A percentile compares a stretch with the other conserved stretches of the same genome.
phyloP scores from a whole-genome alignment of 2,888 invertebrate species.

The Steromphala cineraria region DNA sequence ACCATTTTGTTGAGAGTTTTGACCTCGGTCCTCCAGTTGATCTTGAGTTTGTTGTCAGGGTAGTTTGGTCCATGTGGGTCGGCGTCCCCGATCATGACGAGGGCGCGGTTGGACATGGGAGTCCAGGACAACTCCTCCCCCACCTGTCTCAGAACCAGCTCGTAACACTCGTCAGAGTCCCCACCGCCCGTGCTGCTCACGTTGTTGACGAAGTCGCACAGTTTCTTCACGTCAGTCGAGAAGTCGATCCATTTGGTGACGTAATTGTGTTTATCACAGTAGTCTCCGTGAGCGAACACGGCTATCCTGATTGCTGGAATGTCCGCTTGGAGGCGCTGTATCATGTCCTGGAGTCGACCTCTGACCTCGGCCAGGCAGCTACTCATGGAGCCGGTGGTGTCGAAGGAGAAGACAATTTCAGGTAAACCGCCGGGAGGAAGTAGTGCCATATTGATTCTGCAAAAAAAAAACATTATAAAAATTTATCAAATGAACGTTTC shows the following conservation, averaged over 20 bases:
- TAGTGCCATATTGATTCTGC: neutral
- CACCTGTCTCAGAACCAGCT: slow-evolving; percentile 65
- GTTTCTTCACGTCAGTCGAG: slow-evolving; percentile 44
- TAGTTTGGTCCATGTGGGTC: slow-evolving; percentile 63
- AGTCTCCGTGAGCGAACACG: slow-evolving; percentile 72
- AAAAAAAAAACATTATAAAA: neutral
- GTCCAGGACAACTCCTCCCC: slow-evolving; percentile 67
- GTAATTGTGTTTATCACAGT: slow-evolving; percentile 63
- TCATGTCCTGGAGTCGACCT: slow-evolving; percentile 61
- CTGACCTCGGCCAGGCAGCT: slow-evolving; percentile 55
- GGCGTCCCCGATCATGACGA: slow-evolving; percentile 71
- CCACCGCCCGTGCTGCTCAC: slow-evolving; percentile 63
- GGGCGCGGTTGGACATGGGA: slow-evolving; percentile 62
- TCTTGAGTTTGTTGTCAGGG: slow-evolving; percentile 48
- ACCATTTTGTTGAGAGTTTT: slow-evolving; percentile 46
- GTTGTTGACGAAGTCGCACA: slow-evolving; percentile 52
- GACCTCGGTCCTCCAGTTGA: slow-evolving; percentile 66
- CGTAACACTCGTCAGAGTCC: slow-evolving; percentile 59
- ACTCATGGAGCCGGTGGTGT: slow-evolving; percentile 70
- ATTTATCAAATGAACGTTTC: no score
- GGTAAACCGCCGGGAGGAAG: slow-evolving; percentile 28
- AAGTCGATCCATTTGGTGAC: slow-evolving; percentile 63
- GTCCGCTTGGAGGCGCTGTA: slow-evolving; percentile 67
- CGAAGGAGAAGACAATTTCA: slow-evolving; percentile 69
- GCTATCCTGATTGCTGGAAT: slow-evolving; percentile 68